Evolutionary conservation across 2,797 vertebrate species (phyloP), one percentile per base, ranked within the genome.

Genomic region (Falco novaeseelandiae): DNA sequence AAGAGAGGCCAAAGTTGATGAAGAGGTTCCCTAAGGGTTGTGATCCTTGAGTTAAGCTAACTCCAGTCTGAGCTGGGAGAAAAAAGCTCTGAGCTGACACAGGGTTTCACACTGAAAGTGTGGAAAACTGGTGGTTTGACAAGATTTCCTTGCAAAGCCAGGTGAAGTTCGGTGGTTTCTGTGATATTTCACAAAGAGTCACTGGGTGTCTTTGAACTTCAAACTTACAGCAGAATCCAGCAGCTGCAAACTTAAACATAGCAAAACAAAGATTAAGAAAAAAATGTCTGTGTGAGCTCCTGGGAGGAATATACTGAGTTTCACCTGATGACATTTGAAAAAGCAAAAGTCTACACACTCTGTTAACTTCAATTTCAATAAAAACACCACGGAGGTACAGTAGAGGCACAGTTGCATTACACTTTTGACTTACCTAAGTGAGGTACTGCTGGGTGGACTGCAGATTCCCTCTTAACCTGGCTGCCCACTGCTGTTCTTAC

Each of bases 151-250:
- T 83, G 83, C 51, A 89, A 90, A 93, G 29, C 51, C 95, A 95
- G 92, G 93, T 96, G 88, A 97, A 94, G 63, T 74, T 97, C 88
- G 82, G 78, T 71, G 86, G 71, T 83, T 94, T 89, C 85, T 94
- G 62, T 62, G 85, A 74, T 90, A 87, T 73, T 89, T 92, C 90
- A 85, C 38, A 80, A 95, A 81, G 70, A 82, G 27, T n/a, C 78
- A 16, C 88, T 87, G 86, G 23, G 49, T 67, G 62, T 48, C 78
- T 97, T 83, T 96, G 88, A 96, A 96, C 59, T 78, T 77, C 66
- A 94, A 77, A 96, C 83, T 94, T 71, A 85, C 71, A 94, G 91
- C 9, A 23, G 74, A 90, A 96, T 74, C 67, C 70, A 93, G 78
- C 86, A 94, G 86, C 91, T 96, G 88, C 88, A 85, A 94, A 89